Percentiles rank a stretch among this genome's conserved stretches.
These are phyloP conservation scores for Lepus oiostolus DNA, from an alignment of 2,797 vertebrate species.

Conservation along the genomic window DNA sequence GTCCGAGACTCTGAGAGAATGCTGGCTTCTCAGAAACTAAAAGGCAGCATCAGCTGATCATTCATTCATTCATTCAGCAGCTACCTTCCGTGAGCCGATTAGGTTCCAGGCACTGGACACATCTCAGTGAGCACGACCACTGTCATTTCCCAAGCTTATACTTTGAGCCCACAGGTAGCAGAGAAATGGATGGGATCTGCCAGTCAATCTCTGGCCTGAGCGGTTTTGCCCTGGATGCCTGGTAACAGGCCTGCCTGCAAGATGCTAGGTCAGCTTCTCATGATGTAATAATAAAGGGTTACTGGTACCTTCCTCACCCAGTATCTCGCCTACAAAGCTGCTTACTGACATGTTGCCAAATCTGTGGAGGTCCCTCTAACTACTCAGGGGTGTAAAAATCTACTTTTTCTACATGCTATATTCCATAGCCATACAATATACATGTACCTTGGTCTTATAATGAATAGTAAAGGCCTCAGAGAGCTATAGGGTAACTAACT, in stretches of 20 bases:
- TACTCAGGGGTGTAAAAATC: constrained; percentile 40
- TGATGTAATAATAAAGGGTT: constrained; percentile 27
- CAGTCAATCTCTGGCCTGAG: constrained; percentile 44
- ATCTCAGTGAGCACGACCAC: neutral
- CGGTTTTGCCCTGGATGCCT: neutral
- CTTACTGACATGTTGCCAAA: constrained; percentile 39
- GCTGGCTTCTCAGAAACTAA: constrained; percentile 50
- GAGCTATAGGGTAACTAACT: neutral
- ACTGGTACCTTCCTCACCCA: neutral
- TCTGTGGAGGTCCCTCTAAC: constrained; percentile 20
- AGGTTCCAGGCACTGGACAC: constrained; percentile 50
- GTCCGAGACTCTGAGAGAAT: constrained; percentile 48
- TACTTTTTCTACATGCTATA: constrained; percentile 11
- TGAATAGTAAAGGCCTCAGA: neutral
- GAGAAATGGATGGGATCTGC: constrained; percentile 37
- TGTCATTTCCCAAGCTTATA: neutral
- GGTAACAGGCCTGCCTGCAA: neutral
- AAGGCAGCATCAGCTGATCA: constrained; percentile 22
- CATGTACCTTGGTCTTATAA: neutral
- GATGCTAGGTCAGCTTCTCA: neutral
- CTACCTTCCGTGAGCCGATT: neutral
- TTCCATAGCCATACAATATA: constrained; percentile 32
- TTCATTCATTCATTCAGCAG: constrained; percentile 52
- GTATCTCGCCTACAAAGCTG: neutral
- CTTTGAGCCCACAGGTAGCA: constrained; percentile 11